Evolutionary conservation across 2,888 invertebrate species (phyloP).

Genomic region (Seladonia tumulorum): DNA sequence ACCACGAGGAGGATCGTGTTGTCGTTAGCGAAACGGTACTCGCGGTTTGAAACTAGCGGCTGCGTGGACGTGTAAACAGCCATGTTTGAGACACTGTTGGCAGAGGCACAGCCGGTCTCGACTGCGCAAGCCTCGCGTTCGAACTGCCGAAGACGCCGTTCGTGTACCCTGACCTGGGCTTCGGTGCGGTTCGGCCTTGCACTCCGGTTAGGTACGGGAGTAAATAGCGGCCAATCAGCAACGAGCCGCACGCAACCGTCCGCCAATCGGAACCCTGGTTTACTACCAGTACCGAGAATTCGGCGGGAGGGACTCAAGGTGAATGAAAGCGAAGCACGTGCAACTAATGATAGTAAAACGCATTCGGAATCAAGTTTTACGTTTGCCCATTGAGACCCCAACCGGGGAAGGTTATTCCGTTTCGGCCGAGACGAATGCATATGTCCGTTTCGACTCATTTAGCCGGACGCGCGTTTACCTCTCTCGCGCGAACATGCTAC

Average conservation of each 20-base stretch:
- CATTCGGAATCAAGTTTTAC: constrained; percentile 63
- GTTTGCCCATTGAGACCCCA: constrained; percentile 52
- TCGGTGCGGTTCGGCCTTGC: constrained; percentile 58
- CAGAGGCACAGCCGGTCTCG: constrained; percentile 29
- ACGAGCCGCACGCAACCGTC: constrained; percentile 17
- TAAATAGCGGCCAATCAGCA: constrained; percentile 56
- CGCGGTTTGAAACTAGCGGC: constrained; percentile 59
- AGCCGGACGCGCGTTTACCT: background rate
- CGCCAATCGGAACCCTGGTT: constrained; percentile 58
- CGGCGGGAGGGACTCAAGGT: constrained; percentile 72
- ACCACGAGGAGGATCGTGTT: constrained; percentile 60
- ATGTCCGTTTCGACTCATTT: constrained; percentile 26
- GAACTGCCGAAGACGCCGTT: constrained; percentile 68
- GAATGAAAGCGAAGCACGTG: constrained; percentile 73
- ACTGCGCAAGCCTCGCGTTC: constrained; percentile 71
- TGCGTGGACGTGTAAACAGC: constrained; percentile 57
- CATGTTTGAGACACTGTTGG: constrained; percentile 56
- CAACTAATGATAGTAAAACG: constrained; percentile 68
- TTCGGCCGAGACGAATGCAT: background rate
- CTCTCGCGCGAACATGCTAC: background rate
- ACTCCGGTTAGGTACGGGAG: constrained; percentile 52
- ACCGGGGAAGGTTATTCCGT: constrained; percentile 33
- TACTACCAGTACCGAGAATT: constrained; percentile 53
- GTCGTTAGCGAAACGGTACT: constrained; percentile 43
- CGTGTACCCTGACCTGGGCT: constrained; percentile 63